These are phyloP conservation scores for Cephus pulcher DNA, from an alignment of 2,888 invertebrate species.

Conservation along the genomic window DNA sequence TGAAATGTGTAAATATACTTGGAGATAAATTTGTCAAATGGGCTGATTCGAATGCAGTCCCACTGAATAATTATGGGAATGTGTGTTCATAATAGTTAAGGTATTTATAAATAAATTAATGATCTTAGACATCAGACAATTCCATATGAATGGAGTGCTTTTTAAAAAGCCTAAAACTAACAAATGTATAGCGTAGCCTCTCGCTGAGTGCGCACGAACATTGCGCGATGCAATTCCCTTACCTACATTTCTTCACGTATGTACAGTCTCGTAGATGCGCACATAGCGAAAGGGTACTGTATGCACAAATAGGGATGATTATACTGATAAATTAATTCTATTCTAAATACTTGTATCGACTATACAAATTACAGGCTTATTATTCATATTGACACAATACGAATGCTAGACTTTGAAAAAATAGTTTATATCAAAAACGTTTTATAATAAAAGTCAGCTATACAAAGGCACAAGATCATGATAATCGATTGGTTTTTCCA, in stretches of 20 bases:
- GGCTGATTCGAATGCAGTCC: constrained; percentile 64
- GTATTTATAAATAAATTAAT: not conserved
- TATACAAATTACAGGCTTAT: not conserved
- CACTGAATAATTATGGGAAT: constrained; percentile 55
- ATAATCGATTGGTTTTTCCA: not conserved
- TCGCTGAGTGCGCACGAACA: not conserved
- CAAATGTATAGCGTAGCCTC: not conserved
- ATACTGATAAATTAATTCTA: not conserved
- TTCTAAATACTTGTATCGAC: not conserved
- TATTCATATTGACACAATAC: not conserved
- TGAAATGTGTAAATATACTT: constrained; percentile 72
- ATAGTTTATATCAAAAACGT: too few relatives aligned
- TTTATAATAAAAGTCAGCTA: too few relatives aligned
- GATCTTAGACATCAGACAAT: not conserved
- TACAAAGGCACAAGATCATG: too few relatives aligned
- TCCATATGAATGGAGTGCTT: not conserved
- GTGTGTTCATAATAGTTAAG: constrained; percentile 25
- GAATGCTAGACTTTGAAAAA: too few relatives aligned
- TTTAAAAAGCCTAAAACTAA: not conserved
- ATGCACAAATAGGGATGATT: not conserved
- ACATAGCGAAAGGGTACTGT: too few relatives aligned
- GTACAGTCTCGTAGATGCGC: not conserved
- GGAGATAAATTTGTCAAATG: constrained; percentile 72
- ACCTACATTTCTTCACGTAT: not conserved
- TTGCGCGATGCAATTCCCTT: not conserved